A percentile compares a stretch with the other conserved stretches of the same genome.
Evolutionary conservation across 2,797 vertebrate species (phyloP).

Genomic region (Sphaeramia orbicularis): DNA sequence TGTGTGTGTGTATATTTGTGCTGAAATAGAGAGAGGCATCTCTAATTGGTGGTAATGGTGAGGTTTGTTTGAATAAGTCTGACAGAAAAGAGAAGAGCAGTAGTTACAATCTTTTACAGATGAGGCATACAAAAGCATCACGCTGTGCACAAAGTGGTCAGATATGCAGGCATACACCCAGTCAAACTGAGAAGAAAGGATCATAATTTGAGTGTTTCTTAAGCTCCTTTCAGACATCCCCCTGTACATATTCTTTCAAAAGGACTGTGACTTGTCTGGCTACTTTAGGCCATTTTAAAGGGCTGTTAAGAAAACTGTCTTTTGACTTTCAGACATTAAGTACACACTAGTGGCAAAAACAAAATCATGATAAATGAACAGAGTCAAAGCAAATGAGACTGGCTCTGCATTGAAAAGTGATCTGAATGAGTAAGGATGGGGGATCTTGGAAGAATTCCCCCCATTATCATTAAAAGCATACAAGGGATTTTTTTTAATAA

Average conservation of each 20-base stretch:
- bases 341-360: background rate
- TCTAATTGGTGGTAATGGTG: constrained; percentile 54
- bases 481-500: too few relatives aligned
- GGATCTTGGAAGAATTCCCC: too few relatives aligned
- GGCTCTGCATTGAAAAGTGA: background rate
- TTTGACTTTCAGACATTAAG: constrained; percentile 13
- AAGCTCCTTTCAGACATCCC: constrained; percentile 29
- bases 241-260: constrained; percentile 18
- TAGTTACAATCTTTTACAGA: constrained; percentile 52
- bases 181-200: constrained; percentile 12
- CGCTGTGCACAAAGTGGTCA: constrained; percentile 44
- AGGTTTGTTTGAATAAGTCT: constrained; percentile 48
- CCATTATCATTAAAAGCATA: too few relatives aligned
- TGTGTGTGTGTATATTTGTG: constrained; percentile 18
- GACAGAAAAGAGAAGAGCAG: constrained; percentile 42
- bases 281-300: background rate
- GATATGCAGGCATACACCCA: background rate
- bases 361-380: constrained; percentile 3
- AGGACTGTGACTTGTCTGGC: background rate
- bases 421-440: background rate
- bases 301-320: background rate
- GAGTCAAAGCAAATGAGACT: background rate
- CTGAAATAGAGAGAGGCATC: constrained; percentile 30
- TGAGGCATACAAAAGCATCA: constrained; percentile 42
- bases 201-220: constrained; percentile 9